Conservation (phyloP, 2,888 invertebrate genomes). For the Atherix ibis region DNA sequence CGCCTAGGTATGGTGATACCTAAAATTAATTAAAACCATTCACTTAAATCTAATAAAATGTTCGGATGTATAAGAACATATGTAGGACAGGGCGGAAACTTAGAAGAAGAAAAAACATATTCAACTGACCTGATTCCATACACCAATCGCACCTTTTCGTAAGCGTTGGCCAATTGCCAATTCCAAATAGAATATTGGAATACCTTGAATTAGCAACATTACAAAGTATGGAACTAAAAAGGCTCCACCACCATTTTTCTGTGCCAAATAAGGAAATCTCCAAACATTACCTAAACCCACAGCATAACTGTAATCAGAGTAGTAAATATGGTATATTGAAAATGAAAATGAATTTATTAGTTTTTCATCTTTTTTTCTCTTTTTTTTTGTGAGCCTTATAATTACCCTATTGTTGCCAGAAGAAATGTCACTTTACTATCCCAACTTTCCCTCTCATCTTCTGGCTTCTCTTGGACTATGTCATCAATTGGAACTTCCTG, state of each 20-base stretch:
- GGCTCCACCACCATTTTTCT: conserved; percentile 93
- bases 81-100: background rate
- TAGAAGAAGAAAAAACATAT: background rate
- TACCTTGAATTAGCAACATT: conserved; percentile 86
- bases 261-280: conserved; percentile 89
- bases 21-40: conserved; percentile 7
- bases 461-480: conserved; percentile 54
- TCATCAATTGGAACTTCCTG: conserved; percentile 34
- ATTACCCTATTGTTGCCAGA: conserved; percentile 69
- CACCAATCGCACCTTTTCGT: conserved; percentile 85
- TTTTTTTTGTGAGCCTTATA: too few relatives aligned
- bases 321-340: background rate
- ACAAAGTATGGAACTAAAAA: conserved; percentile 93
- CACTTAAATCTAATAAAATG: background rate
- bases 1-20: conserved; percentile 73
- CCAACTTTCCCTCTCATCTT: conserved; percentile 76
- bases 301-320: conserved; percentile 44
- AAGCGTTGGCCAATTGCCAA: conserved; percentile 87
- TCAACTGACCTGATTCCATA: conserved; percentile 62
- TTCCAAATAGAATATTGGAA: conserved; percentile 92
- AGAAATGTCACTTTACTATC: conserved; percentile 85
- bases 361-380: background rate
- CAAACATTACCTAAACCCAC: conserved; percentile 91
- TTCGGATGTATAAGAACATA: too few relatives aligned
- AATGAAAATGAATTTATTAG: background rate